Percentiles rank a stretch among this genome's conserved stretches.
These are phyloP conservation scores for Acyrthosiphon pisum DNA, from an alignment of 1,140 invertebrate species.

Conservation along the genomic window DNA sequence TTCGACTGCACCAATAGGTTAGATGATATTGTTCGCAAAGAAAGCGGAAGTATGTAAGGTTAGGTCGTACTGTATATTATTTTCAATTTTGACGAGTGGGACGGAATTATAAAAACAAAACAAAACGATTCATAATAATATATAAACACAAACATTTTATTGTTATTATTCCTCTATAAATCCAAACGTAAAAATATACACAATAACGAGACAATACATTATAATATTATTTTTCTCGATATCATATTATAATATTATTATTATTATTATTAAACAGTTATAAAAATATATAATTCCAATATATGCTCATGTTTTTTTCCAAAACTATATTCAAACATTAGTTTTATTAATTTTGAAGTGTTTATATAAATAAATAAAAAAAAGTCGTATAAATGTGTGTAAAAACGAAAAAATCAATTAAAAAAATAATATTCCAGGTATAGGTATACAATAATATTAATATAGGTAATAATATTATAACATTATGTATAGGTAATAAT, in stretches of 20 bases:
- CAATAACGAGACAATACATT: background rate
- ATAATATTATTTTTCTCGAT: background rate
- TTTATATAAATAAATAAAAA: background rate
- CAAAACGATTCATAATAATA: background rate
- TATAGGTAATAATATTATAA: background rate
- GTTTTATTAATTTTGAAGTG: background rate
- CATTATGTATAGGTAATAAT: background rate
- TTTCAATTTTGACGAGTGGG: background rate
- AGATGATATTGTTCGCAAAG: background rate
- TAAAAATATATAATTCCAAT: background rate
- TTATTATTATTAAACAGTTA: background rate
- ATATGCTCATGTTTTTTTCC: background rate
- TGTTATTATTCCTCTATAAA: slow-evolving; percentile 17
- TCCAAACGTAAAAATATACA: slow-evolving; percentile 1
- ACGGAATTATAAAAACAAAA: background rate
- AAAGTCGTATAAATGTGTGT: background rate
- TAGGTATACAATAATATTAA: background rate
- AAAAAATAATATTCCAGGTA: background rate
- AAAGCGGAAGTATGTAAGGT: background rate
- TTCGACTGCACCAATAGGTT: background rate
- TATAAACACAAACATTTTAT: slow-evolving; percentile 30
- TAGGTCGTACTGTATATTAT: background rate
- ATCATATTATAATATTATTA: background rate
- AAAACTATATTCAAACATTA: background rate
- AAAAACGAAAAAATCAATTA: background rate